These are phyloP conservation scores for Neoitamus cyanurus DNA, from an alignment of 2,888 invertebrate genomes.

Conservation along the genomic window DNA sequence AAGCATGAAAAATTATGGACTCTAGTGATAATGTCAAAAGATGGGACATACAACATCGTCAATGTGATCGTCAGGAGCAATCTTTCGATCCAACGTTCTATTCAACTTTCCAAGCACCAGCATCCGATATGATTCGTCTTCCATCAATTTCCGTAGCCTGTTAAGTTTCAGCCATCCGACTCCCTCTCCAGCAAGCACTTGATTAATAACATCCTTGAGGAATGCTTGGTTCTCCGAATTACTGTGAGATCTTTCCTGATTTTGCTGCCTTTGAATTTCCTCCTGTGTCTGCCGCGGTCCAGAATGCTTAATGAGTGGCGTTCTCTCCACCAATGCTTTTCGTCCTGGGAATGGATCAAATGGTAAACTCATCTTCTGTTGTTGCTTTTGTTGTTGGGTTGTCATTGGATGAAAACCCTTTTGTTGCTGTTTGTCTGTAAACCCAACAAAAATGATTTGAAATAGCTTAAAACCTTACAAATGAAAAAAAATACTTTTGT, in stretches of 20 bases:
- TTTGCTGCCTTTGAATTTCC: conserved; percentile 75
- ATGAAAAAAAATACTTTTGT: conserved; percentile 68
- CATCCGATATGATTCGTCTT: conserved; percentile 97
- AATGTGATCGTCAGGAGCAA: conserved; percentile 95
- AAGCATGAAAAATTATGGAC: too few relatives aligned
- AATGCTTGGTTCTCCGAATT: conserved; percentile 94
- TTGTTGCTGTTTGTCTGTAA: conserved; percentile 54
- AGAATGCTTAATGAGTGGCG: conserved; percentile 87
- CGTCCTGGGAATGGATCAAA: conserved; percentile 84
- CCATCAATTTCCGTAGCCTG: conserved; percentile 94
- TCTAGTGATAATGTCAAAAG: background rate
- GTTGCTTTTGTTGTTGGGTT: conserved; percentile 64
- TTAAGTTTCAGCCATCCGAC: conserved; percentile 97
- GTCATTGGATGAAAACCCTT: conserved; percentile 59
- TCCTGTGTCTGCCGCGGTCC: conserved; percentile 75
- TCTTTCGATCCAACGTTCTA: conserved; percentile 90
- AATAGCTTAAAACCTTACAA: background rate
- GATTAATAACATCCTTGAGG: conserved; percentile 82
- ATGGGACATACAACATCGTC: conserved; percentile 86
- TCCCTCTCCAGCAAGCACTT: conserved; percentile 65
- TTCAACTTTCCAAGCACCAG: conserved; percentile 95
- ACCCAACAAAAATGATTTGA: background rate
- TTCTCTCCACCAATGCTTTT: conserved; percentile 88
- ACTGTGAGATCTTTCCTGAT: conserved; percentile 77
- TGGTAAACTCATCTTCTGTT: conserved; percentile 66